Base-by-base conservation (phyloP, 2,888 invertebrate species). In the Zaprionus lineosus region DNA sequence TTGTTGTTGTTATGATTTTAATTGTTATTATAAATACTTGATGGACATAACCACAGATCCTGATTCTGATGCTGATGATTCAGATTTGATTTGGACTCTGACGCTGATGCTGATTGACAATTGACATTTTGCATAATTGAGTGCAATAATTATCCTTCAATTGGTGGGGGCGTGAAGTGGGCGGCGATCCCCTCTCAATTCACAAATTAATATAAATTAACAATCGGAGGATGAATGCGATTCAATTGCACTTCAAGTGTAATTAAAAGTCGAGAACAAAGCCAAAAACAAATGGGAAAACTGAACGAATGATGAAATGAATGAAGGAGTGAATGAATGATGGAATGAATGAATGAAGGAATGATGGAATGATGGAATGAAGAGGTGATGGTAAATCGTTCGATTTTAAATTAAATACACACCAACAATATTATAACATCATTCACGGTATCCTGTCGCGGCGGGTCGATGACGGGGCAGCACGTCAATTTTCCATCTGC, bases 111-210 rank as follows among this genome's bases (percentile, higher is more conserved):
- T n/a, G n/a, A n/a, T n/a, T n/a, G n/a, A n/a, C n/a, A n/a, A n/a
- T n/a, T n/a, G n/a, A n/a, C n/a, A n/a, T n/a, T n/a, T n/a, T 63
- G 47, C 37, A 36, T 67, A 83, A 83, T 75, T 79, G 58, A 58
- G 52, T 57, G 41, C 37, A 61, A 65, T 73, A 79, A 75, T 76
- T 79, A 66, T 63, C 65, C 43, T 63, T 74, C 53, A 40, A 61
- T 58, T 33, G 47, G 26, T 43, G 12, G n/a, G n/a, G n/a, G n/a
- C n/a, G n/a, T n/a, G n/a, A n/a, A n/a, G n/a, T n/a, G n/a, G n/a
- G n/a, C n/a, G n/a, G n/a, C n/a, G n/a, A n/a, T n/a, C n/a, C n/a
- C 15, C 24, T 31, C 14, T 6, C 33, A 19, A 37, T n/a, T 16
- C 4, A 15, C 1, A 44, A 34, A 76, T 76, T 56, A 64, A 67